phyloP scores from a whole-genome alignment of 2,797 vertebrate species.

The Diglossa cyanea region DNA sequence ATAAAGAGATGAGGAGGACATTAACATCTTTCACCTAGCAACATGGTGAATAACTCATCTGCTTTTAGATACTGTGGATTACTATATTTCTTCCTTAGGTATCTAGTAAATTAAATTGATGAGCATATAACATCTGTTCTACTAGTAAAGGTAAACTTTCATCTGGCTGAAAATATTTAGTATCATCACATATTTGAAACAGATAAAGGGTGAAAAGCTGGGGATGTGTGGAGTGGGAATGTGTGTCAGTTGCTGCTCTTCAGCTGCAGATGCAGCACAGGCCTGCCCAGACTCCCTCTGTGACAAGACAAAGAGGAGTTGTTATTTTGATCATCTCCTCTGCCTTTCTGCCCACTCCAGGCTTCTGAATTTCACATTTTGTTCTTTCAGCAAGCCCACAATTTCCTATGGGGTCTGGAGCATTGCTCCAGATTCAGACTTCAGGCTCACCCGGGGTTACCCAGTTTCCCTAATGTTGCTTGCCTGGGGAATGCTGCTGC shows the following conservation, averaged over 20 bases:
- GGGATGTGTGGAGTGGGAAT: background rate
- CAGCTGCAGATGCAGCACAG: background rate
- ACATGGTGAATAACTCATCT: background rate
- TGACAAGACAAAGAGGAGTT: background rate
- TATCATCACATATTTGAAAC: background rate
- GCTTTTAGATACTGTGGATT: background rate
- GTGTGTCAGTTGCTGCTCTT: background rate
- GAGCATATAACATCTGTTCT: background rate
- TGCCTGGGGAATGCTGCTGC: background rate
- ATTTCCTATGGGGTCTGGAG: background rate
- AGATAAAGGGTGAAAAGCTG: background rate
- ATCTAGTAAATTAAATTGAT: background rate
- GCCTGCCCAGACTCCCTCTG: background rate
- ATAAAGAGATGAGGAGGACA: background rate
- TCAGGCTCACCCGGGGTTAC: background rate
- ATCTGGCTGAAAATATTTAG: background rate
- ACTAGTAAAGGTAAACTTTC: background rate
- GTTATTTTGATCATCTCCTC: background rate
- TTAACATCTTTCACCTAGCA: background rate
- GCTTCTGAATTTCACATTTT: background rate
- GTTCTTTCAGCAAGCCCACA: background rate
- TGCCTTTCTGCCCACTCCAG: background rate
- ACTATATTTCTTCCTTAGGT: background rate
- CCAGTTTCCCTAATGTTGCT: background rate
- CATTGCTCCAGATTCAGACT: background rate